Percentiles rank a stretch among this genome's conserved stretches.
Conservation (phyloP, 2,113 vertebrate species). For the Chunga burmeisteri region DNA sequence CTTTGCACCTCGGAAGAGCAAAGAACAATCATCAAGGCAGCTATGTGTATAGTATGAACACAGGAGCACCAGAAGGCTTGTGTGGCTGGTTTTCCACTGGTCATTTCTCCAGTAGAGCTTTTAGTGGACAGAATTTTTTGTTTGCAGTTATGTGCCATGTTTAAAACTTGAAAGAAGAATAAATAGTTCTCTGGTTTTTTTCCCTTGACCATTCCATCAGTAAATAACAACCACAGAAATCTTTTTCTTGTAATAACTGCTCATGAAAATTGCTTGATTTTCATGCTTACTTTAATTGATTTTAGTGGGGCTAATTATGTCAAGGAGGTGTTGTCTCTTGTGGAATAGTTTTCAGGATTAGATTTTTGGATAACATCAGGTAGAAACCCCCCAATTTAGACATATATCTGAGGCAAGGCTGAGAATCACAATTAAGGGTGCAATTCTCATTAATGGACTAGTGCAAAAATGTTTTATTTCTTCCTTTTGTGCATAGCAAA, state of each 20-base stretch:
- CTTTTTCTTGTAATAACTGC: neutral
- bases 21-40: neutral
- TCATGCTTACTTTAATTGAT: neutral
- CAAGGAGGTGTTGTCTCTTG: neutral
- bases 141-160: neutral
- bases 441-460: neutral
- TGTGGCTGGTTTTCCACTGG: neutral
- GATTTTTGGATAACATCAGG: neutral
- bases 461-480: neutral
- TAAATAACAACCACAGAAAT: neutral
- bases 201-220: neutral
- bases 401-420: neutral
- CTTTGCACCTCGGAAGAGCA: neutral
- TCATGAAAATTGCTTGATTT: neutral
- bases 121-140: slow-evolving; percentile 39
- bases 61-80: neutral
- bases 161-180: neutral
- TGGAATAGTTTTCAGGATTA: neutral
- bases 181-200: neutral
- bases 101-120: slow-evolving; percentile 10
- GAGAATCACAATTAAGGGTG: neutral
- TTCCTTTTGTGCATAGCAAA: neutral
- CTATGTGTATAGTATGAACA: neutral
- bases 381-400: neutral
- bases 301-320: neutral